These are phyloP conservation scores for Gila robusta DNA, from an alignment of 2,797 vertebrate species.

Conservation along the genomic window DNA sequence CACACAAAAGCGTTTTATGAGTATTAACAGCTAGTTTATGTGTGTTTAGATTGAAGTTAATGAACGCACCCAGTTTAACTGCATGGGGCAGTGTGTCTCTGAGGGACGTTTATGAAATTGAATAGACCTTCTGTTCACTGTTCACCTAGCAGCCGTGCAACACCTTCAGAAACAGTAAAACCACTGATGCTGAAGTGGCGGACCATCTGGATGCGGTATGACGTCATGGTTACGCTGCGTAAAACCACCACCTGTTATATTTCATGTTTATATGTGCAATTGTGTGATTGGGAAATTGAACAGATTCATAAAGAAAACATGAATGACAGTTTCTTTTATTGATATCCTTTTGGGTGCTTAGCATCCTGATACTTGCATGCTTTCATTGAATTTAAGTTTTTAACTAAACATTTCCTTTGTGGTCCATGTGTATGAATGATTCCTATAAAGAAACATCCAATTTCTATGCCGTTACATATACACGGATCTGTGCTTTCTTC, in stretches of 20 bases:
- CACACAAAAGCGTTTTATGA: conserved; percentile 1
- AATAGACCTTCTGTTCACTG: conserved; percentile 33
- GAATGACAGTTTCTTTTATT: not conserved
- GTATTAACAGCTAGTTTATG: conserved; percentile 27
- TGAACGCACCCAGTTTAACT: conserved; percentile 19
- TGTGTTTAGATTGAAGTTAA: conserved; percentile 35
- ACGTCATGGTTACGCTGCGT: not conserved
- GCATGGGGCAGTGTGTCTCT: not conserved
- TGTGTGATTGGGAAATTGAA: not conserved
- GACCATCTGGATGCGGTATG: not conserved
- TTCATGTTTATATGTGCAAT: not conserved
- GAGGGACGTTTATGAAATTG: conserved; percentile 2
- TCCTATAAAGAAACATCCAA: not conserved
- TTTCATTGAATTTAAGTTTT: not conserved
- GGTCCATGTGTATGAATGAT: not conserved
- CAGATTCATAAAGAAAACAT: not conserved
- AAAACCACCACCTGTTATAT: conserved; percentile 13
- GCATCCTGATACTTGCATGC: not conserved
- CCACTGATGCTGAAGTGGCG: not conserved
- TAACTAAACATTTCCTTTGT: not conserved
- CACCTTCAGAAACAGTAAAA: conserved; percentile 20
- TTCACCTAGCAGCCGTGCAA: conserved; percentile 2
- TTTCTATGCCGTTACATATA: not conserved
- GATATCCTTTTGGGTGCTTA: not conserved
- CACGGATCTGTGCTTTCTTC: not conserved